phyloP scores from a whole-genome alignment of 2,113 vertebrate species.

The Onychorhynchus coronatus region DNA sequence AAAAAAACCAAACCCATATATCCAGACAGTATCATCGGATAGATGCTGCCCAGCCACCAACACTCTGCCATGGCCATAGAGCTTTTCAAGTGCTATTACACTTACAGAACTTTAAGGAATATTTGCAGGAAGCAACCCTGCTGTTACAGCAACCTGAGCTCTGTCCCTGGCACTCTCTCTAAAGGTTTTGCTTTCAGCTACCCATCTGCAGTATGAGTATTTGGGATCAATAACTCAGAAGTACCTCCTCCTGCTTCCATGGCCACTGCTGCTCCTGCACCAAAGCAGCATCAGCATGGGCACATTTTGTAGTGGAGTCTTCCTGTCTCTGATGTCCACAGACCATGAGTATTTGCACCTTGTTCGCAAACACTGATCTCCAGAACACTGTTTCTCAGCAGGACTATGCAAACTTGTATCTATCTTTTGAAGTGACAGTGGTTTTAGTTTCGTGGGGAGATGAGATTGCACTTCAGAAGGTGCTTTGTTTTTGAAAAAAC shows the following conservation, averaged over 20 bases:
- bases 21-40: neutral
- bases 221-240: neutral
- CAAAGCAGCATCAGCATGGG: rapidly evolving
- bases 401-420: neutral
- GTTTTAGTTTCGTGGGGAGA: neutral
- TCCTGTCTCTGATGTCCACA: neutral
- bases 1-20: neutral
- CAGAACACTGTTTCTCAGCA: neutral
- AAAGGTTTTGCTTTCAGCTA: neutral
- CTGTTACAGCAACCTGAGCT: neutral
- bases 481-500: neutral
- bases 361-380: neutral
- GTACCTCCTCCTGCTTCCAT: neutral
- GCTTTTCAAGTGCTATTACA: rapidly evolving
- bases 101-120: neutral
- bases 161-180: neutral
- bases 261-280: neutral
- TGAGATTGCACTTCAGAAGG: neutral
- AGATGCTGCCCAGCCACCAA: neutral
- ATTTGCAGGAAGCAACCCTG: neutral
- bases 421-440: neutral
- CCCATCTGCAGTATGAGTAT: neutral
- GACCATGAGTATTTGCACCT: rapidly evolving
- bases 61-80: neutral
- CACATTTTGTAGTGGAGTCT: neutral